Conservation (phyloP, 2,797 vertebrate species). For the Bradypodion pumilum region DNA sequence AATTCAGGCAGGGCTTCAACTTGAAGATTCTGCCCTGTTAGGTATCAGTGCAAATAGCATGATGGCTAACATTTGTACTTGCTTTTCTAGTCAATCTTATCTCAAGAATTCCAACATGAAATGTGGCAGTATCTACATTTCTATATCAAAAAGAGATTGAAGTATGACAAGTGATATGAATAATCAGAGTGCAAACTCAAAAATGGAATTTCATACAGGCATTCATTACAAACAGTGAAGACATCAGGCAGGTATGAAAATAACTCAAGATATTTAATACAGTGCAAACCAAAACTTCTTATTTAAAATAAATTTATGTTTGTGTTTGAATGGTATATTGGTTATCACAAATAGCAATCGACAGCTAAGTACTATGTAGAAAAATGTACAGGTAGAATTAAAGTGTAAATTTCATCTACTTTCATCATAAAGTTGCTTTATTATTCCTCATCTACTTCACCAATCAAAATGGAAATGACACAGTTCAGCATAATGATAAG, state of each 20-base stretch:
- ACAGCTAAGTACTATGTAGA: slow-evolving; percentile 79
- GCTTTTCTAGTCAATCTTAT: neutral
- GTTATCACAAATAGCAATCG: slow-evolving; percentile 79
- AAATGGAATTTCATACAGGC: neutral
- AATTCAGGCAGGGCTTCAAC: neutral
- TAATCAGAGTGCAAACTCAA: neutral
- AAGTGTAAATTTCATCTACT: slow-evolving; percentile 62
- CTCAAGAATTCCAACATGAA: neutral
- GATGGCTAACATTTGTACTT: neutral
- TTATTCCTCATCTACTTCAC: slow-evolving; percentile 70
- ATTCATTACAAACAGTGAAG: slow-evolving; percentile 35
- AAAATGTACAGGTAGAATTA: slow-evolving; percentile 80
- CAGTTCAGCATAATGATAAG: slow-evolving; percentile 57
- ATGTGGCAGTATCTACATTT: neutral
- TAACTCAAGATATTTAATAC: slow-evolving; percentile 91
- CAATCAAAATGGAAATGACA: slow-evolving; percentile 64
- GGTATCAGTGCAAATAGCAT: neutral
- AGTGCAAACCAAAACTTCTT: slow-evolving; percentile 90
- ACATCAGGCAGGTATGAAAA: slow-evolving; percentile 75
- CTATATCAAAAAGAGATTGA: neutral
- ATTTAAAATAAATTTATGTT: slow-evolving; percentile 93
- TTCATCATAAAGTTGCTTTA: slow-evolving; percentile 55
- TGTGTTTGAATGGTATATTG: slow-evolving; percentile 80
- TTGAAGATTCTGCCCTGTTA: neutral
- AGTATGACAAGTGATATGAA: no score